Conservation (phyloP, 2,888 invertebrate species). For the Penaeus monodon region DNA sequence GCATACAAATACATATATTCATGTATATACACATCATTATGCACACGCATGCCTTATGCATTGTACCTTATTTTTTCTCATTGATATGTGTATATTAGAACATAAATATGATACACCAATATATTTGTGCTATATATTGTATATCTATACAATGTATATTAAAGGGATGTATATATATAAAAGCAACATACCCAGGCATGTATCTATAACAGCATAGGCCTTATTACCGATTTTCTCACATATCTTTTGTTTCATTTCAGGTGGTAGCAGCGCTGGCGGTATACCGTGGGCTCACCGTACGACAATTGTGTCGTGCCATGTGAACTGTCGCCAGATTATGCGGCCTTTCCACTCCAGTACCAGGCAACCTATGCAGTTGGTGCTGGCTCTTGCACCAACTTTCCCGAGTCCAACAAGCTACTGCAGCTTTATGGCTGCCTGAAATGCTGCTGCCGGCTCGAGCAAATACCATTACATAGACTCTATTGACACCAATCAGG, state of each 20-base stretch:
- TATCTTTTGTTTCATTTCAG: slow-evolving; percentile 10
- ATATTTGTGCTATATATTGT: neutral
- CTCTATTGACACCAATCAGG: neutral
- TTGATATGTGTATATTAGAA: too few relatives aligned
- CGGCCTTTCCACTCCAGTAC: slow-evolving; percentile 19
- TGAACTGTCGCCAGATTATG: neutral
- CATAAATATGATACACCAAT: neutral
- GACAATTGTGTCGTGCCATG: slow-evolving; percentile 26
- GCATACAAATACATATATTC: neutral
- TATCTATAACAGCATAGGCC: neutral
- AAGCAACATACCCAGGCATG: neutral
- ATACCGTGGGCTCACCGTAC: slow-evolving; percentile 42
- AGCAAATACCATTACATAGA: slow-evolving; percentile 6
- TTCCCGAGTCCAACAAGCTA: slow-evolving; percentile 37
- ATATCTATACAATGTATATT: neutral
- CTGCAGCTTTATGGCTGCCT: slow-evolving; percentile 43
- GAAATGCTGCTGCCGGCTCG: slow-evolving; percentile 30
- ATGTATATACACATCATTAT: neutral
- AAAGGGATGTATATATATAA: neutral
- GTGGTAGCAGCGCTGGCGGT: slow-evolving; percentile 51
- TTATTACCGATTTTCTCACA: neutral
- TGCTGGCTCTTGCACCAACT: slow-evolving; percentile 4
- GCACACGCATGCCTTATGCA: neutral
- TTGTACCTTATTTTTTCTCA: neutral
- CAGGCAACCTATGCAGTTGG: slow-evolving; percentile 9